Evolutionary conservation across 1,140 invertebrate species (phyloP).

Genomic region (Lamellibrachia luymesi): DNA sequence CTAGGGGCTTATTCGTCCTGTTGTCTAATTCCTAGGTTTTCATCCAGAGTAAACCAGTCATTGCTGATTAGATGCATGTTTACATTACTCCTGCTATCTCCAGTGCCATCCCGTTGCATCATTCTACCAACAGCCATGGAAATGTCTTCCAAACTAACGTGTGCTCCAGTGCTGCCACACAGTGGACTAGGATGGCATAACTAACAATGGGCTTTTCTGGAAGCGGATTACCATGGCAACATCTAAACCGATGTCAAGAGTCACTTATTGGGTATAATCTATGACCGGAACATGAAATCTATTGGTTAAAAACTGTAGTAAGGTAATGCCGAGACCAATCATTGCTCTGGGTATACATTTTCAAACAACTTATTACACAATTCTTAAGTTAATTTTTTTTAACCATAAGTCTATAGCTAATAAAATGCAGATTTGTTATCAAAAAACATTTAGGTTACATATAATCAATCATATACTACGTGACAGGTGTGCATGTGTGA

Average conservation of each 20-base stretch:
- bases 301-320: too few relatives aligned
- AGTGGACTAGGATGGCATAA: background rate
- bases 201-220: background rate
- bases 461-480: too few relatives aligned
- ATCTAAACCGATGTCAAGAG: background rate
- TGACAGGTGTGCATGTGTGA: too few relatives aligned
- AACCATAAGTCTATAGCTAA: too few relatives aligned
- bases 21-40: background rate
- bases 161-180: background rate
- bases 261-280: too few relatives aligned
- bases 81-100: background rate
- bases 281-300: too few relatives aligned
- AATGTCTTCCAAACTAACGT: background rate
- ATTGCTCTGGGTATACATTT: too few relatives aligned
- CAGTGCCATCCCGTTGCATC: background rate
- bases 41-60: background rate
- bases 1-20: background rate
- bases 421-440: too few relatives aligned
- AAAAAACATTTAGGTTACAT: too few relatives aligned
- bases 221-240: background rate
- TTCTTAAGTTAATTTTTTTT: too few relatives aligned
- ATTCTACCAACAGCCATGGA: background rate
- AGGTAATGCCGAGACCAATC: too few relatives aligned
- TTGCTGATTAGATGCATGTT: background rate
- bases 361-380: too few relatives aligned